Conservation (phyloP, 1,140 invertebrate genomes). For the Pseudomyrmex dendroicus region DNA sequence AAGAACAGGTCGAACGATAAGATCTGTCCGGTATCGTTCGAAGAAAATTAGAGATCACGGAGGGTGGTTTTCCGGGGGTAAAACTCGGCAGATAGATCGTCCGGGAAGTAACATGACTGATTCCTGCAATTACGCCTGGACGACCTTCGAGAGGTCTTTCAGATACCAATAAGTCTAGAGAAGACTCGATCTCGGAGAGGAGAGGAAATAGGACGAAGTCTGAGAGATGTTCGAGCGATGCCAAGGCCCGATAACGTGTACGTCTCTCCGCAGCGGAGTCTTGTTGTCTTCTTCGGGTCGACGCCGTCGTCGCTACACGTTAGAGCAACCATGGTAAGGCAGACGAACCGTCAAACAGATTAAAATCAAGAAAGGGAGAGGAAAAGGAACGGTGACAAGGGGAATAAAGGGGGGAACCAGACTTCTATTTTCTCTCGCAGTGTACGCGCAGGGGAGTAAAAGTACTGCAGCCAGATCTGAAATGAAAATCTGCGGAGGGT, state of each 20-base stretch:
- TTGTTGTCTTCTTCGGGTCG: slow-evolving; percentile 69
- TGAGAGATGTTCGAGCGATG: slow-evolving; percentile 56
- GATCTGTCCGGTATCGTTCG: background rate
- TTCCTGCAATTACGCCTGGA: slow-evolving; percentile 64
- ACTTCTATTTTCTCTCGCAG: slow-evolving; percentile 70
- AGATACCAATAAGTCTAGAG: slow-evolving; percentile 50
- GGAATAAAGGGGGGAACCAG: slow-evolving; percentile 23
- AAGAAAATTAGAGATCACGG: slow-evolving; percentile 46
- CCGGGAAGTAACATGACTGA: slow-evolving; percentile 49
- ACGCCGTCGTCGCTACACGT: slow-evolving; percentile 33
- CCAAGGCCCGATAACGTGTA: slow-evolving; percentile 67
- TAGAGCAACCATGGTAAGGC: slow-evolving; percentile 38
- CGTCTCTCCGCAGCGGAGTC: slow-evolving; percentile 60
- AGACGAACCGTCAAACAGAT: slow-evolving; percentile 73
- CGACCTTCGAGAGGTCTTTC: slow-evolving; percentile 49
- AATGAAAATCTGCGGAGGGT: slow-evolving; percentile 77
- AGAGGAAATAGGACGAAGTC: slow-evolving; percentile 42
- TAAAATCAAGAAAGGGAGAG: slow-evolving; percentile 69
- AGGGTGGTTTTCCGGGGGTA: background rate
- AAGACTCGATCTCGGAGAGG: slow-evolving; percentile 3
- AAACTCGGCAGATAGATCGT: slow-evolving; percentile 5
- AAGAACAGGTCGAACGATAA: slow-evolving; percentile 7
- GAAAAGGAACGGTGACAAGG: background rate
- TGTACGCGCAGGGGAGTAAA: slow-evolving; percentile 33
- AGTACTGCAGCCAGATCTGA: slow-evolving; percentile 75